Base-by-base conservation (phyloP, 2,888 invertebrate genomes). In the Euzetes globulus region DNA sequence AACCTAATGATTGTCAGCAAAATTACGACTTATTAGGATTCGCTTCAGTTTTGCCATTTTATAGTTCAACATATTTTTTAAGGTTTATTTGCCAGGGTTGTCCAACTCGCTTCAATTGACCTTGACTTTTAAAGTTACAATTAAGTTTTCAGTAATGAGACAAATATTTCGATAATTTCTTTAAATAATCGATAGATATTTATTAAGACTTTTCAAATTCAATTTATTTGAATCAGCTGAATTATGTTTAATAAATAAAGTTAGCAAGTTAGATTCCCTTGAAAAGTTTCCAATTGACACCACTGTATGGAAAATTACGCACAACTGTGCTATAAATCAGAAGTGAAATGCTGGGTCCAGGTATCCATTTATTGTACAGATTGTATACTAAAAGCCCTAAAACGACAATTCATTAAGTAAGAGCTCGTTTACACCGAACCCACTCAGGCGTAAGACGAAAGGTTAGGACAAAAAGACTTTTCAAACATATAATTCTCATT, bases 401-500 rank as follows among this genome's bases (percentile, higher is more conserved):
- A 58, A 25, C 27, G 58, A 58, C 58, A 58, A 58, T 58, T 58
- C 58, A 58, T 58, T 58, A 58, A 58, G 22, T 58, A 58, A 58
- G 58, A 58, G 58, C 58, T 58, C 58, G n/a, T 58, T 13, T 47
- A 58, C 22, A 25, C 58, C n/a, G 27, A 58, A 25, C 3, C n/a
- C n/a, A 58, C 1, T 13, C 3, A 58, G 6, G 58, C 58, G 13
- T 58, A 11, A 58, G 11, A 58, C 3, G 58, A 25, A 33, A 33
- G 33, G 33, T 47, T 47, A 13, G n/a, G 15, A 47, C 3, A n/a
- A 17, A 47, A 9, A 47, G 47, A 47, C 13, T n/a, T 13, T 13
- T 47, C 13, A 17, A 9, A 7, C n/a, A 47, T 47, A 17, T 47
- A 15, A 17, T 3, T 17, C 47, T 17, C 47, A 17, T 47, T 47